Evolutionary conservation across 2,888 invertebrate species (phyloP), one percentile per base, ranked within the genome.

Genomic region (Achlya flavicornis): DNA sequence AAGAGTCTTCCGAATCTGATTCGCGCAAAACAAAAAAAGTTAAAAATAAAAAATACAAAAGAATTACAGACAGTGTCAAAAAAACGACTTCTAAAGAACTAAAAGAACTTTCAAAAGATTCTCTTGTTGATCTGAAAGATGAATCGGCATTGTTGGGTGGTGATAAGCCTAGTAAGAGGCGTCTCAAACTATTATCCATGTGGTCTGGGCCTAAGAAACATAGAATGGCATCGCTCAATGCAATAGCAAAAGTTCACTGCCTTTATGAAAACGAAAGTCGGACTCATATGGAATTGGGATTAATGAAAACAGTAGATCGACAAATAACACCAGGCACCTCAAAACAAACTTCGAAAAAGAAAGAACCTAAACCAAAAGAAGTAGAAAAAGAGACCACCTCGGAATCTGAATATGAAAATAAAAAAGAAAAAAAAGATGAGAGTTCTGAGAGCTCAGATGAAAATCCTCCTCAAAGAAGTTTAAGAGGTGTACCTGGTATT

Each of bases 191-290:
- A 48, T 93, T 95, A 66, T 95, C 96, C 1, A 96, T 96, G 90
- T 96, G 96, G 96, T 95, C 94, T 71, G 97, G 97, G 0, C 97
- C 97, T 33, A 97, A 97, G 87, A 95, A 96, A 58, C 97, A 97
- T 83, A 95, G 98, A 71, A 97, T 98, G 89, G 98, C 98, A 48
- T 98, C 98, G 3, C 88, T 98, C 41, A 98, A 98, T 84, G 98
- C 98, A 0, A 87, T 97, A 74, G 98, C 98, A 35, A 98, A 98
- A 93, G 98, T 98, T 3, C 98, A 98, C 85, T 98, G 98, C 81
- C 94, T 98, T 33, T 98, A 98, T 81, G 98, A 98, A 88, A 98
- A 98, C 83, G 98, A 98, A 90, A 96, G 96, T 62, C 94, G 96
- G 61, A 96, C 96, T 0, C 96, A 96, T 67, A 95, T 96, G 80